These are phyloP conservation scores for Siderastrea radians DNA, from an alignment of 92 coral and sea anemone species.

Conservation along the genomic window DNA sequence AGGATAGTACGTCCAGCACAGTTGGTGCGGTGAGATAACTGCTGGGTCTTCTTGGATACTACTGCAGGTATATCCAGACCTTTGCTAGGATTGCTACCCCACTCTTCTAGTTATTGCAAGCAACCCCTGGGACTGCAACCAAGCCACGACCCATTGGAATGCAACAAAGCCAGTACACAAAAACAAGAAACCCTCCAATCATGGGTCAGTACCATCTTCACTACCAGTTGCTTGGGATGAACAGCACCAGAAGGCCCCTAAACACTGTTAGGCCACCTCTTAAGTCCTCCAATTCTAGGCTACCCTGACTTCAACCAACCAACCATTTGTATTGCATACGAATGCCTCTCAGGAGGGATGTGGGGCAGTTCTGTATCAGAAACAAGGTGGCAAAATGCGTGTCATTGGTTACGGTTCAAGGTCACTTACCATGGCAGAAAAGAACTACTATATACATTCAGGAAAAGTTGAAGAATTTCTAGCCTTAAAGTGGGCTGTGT, in stretches of 20 bases:
- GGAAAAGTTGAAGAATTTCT: slow-evolving; percentile 46
- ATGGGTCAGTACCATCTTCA: slow-evolving; percentile 45
- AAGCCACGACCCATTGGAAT: not conserved
- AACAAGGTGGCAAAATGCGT: slow-evolving; percentile 45
- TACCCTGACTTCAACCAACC: slow-evolving; percentile 45
- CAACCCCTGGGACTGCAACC: not conserved
- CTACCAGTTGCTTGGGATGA: slow-evolving; percentile 60
- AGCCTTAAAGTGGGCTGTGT: not conserved
- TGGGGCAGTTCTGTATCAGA: slow-evolving; percentile 44
- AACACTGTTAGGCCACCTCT: slow-evolving; percentile 36
- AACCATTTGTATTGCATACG: slow-evolving; percentile 41
- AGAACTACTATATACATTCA: slow-evolving; percentile 41
- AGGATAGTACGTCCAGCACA: slow-evolving; percentile 56
- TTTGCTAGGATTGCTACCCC: slow-evolving; percentile 16
- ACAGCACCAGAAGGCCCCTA: slow-evolving; percentile 52
- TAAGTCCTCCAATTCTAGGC: slow-evolving; percentile 62
- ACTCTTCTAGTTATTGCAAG: slow-evolving; percentile 9
- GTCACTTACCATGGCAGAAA: slow-evolving; percentile 43
- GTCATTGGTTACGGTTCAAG: slow-evolving; percentile 54
- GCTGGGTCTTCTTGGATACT: slow-evolving; percentile 71
- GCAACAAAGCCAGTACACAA: not conserved
- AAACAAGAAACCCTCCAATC: not conserved
- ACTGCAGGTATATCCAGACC: slow-evolving; percentile 70
- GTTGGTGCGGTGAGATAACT: slow-evolving; percentile 76
- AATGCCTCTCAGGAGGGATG: slow-evolving; percentile 30